These are phyloP conservation scores for Scomber colias DNA, from an alignment of 2,113 vertebrate species.

Conservation along the genomic window DNA sequence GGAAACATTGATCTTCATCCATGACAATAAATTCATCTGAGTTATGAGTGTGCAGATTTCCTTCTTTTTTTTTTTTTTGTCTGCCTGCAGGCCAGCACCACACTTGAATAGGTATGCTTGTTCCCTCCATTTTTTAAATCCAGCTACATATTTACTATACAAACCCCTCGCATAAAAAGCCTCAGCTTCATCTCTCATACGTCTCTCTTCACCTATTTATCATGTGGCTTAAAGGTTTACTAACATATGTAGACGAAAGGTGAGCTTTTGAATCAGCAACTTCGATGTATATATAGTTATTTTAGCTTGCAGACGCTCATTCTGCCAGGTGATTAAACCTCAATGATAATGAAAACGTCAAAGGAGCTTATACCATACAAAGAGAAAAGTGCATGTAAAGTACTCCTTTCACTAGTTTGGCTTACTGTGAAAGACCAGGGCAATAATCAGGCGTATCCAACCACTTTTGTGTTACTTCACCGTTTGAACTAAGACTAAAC, in stretches of 20 bases:
- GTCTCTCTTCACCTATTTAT: slow-evolving; percentile 68
- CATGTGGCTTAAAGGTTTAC: slow-evolving; percentile 43
- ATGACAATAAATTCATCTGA: too few species aligned
- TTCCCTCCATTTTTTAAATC: neutral
- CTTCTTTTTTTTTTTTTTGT: too few species aligned
- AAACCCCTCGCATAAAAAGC: slow-evolving; percentile 30
- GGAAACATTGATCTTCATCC: too few species aligned
- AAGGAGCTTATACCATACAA: slow-evolving; percentile 60
- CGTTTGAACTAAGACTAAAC: slow-evolving; percentile 68
- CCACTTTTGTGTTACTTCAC: slow-evolving; percentile 61
- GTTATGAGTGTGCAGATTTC: too few species aligned
- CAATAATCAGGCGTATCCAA: slow-evolving; percentile 69
- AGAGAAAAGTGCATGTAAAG: slow-evolving; percentile 61
- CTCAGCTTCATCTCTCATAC: slow-evolving; percentile 32
- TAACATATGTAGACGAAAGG: slow-evolving; percentile 49
- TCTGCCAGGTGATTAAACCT: slow-evolving; percentile 63
- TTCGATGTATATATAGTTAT: slow-evolving; percentile 26
- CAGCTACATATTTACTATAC: neutral
- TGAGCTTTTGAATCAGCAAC: slow-evolving; percentile 51
- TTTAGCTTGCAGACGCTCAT: slow-evolving; percentile 30
- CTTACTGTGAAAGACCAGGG: slow-evolving; percentile 64
- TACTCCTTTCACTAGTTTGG: slow-evolving; percentile 72
- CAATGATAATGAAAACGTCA: slow-evolving; percentile 64
- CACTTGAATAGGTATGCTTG: too few species aligned
- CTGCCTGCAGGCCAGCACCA: too few species aligned